These are phyloP conservation scores for Corythornis madagascariensis DNA, from an alignment of 2,113 vertebrate species.

Conservation along the genomic window DNA sequence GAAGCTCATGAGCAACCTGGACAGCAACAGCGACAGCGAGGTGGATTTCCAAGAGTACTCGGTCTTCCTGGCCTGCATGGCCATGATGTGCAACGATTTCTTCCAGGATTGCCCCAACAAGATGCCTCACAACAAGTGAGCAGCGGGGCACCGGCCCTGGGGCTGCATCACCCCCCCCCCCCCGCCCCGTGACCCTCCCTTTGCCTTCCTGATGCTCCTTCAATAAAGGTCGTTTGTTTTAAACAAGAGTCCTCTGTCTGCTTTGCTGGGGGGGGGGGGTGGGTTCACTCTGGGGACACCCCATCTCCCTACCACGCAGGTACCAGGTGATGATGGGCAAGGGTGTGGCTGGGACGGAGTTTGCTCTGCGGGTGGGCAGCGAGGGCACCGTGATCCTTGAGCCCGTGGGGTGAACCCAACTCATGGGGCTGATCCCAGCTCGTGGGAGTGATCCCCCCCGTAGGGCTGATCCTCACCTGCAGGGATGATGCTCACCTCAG, in stretches of 20 bases:
- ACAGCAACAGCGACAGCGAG: constrained; percentile 71
- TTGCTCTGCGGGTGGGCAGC: accelerated
- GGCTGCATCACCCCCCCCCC: accelerated
- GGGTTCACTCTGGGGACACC: too few relatives aligned
- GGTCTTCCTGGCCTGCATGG: constrained; percentile 72
- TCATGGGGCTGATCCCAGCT: background rate
- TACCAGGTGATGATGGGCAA: accelerated
- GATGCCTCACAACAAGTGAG: constrained; percentile 66
- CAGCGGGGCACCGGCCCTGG: accelerated
- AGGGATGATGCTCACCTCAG: too few relatives aligned
- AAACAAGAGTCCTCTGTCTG: accelerated
- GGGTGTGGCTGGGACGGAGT: accelerated
- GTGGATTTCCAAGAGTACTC: constrained; percentile 80
- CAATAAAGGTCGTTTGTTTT: background rate
- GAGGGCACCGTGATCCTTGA: accelerated
- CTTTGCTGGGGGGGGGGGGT: too few relatives aligned
- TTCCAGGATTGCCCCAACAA: constrained; percentile 72
- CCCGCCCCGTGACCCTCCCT: accelerated
- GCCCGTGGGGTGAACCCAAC: background rate
- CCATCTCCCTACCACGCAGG: accelerated
- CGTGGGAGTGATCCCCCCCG: background rate
- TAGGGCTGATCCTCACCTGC: background rate
- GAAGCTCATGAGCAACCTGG: constrained; percentile 73
- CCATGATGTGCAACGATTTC: constrained; percentile 78
- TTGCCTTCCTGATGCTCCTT: background rate